Percentiles rank a stretch among this genome's conserved stretches.
Evolutionary conservation across 2,888 invertebrate species (phyloP).

Genomic region (Agrochola lychnidis): DNA sequence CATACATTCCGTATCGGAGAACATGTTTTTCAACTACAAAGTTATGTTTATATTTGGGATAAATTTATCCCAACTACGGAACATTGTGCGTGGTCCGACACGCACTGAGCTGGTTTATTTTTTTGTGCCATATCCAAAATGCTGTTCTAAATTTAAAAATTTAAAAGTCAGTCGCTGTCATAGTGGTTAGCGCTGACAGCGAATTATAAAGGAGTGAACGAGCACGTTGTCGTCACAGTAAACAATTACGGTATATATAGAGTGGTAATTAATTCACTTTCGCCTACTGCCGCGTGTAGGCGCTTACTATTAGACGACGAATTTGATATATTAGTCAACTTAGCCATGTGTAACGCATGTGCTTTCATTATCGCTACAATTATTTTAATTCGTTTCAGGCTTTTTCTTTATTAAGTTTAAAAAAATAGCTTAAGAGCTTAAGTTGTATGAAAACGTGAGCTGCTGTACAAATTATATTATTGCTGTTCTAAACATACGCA

Average conservation of each 20-base stretch:
- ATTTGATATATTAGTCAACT: conserved; percentile 32
- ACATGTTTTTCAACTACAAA: no score
- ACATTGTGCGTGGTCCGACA: no score
- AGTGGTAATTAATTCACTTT: conserved; percentile 73
- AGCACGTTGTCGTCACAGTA: conserved; percentile 50
- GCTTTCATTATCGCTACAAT: background rate
- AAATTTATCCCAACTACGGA: no score
- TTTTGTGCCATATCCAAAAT: background rate
- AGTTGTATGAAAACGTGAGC: background rate
- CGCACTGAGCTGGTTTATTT: background rate
- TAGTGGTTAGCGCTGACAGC: conserved; percentile 42
- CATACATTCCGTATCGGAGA: no score
- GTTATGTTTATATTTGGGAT: no score
- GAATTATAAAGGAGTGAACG: conserved; percentile 45
- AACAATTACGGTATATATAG: conserved; percentile 67
- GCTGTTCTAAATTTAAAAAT: conserved; percentile 8
- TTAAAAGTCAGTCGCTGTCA: conserved; percentile 25
- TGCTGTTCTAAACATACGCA: background rate
- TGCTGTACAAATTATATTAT: background rate
- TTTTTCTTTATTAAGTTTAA: background rate
- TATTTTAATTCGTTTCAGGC: background rate
- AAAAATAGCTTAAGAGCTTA: background rate
- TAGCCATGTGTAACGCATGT: background rate
- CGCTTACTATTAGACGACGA: conserved; percentile 28
- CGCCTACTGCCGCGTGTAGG: conserved; percentile 58